Conservation (phyloP, 2,888 invertebrate species). For the Lymantria monacha region DNA sequence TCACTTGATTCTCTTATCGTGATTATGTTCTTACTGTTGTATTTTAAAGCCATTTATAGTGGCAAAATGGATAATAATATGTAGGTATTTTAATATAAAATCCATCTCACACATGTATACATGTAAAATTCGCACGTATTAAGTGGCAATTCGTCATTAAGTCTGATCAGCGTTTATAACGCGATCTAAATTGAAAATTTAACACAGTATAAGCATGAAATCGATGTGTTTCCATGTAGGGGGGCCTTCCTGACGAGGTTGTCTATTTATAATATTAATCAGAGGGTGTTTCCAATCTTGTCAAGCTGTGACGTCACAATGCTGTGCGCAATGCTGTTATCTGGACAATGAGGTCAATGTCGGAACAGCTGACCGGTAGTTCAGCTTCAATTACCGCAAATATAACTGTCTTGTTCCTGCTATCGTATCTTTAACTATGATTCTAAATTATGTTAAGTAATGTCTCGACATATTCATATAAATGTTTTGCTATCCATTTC, state of each 20-base stretch:
- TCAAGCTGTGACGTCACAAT: slow-evolving; percentile 21
- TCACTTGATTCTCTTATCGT: too few relatives aligned
- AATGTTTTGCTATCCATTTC: too few relatives aligned
- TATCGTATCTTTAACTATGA: slow-evolving; percentile 1
- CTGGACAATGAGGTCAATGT: slow-evolving; percentile 70
- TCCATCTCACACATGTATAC: neutral
- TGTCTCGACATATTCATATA: too few relatives aligned
- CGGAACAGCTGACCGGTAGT: slow-evolving; percentile 57
- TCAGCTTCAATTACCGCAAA: slow-evolving; percentile 45
- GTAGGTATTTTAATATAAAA: too few relatives aligned
- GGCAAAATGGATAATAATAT: too few relatives aligned
- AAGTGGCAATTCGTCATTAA: neutral
- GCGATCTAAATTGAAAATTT: neutral
- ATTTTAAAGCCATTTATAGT: too few relatives aligned
- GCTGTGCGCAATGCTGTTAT: slow-evolving; percentile 57
- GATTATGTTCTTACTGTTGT: too few relatives aligned
- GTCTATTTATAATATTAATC: slow-evolving; percentile 16
- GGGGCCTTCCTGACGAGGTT: slow-evolving; percentile 9
- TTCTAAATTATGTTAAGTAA: too few relatives aligned
- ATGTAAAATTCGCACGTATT: neutral
- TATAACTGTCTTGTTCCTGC: slow-evolving; percentile 23
- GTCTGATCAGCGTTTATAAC: neutral
- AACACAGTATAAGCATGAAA: neutral
- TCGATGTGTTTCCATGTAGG: neutral
- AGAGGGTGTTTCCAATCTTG: slow-evolving; percentile 30